These are phyloP conservation scores for Tenthredo amoena DNA, from an alignment of 2,888 invertebrate genomes.

Conservation along the genomic window DNA sequence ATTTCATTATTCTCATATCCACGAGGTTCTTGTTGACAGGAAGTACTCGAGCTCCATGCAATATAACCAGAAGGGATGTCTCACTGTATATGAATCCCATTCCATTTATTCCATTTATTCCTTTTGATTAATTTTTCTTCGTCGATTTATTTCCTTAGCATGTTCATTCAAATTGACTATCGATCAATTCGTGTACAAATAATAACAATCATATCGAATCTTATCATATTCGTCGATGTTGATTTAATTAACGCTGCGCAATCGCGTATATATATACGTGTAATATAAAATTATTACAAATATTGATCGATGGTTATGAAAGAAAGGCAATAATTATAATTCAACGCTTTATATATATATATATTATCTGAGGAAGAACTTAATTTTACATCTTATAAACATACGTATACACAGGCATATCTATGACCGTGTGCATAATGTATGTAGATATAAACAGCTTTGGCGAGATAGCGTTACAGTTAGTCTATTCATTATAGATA, in stretches of 20 bases:
- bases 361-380: no score
- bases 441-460: neutral
- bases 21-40: neutral
- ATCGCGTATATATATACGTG: no score
- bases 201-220: no score
- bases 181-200: no score
- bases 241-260: no score
- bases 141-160: neutral
- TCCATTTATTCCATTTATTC: neutral
- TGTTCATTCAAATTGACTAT: no score
- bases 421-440: neutral
- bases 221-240: no score
- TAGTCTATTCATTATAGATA: neutral
- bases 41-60: neutral
- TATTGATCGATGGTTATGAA: no score
- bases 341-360: neutral
- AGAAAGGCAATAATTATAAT: neutral
- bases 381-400: no score
- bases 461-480: neutral
- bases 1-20: neutral
- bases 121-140: neutral
- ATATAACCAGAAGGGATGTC: neutral
- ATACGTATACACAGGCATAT: neutral
- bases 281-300: no score
- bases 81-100: neutral